Base-by-base conservation (phyloP, 2,113 vertebrate species). In the Urocitellus parryii region DNA sequence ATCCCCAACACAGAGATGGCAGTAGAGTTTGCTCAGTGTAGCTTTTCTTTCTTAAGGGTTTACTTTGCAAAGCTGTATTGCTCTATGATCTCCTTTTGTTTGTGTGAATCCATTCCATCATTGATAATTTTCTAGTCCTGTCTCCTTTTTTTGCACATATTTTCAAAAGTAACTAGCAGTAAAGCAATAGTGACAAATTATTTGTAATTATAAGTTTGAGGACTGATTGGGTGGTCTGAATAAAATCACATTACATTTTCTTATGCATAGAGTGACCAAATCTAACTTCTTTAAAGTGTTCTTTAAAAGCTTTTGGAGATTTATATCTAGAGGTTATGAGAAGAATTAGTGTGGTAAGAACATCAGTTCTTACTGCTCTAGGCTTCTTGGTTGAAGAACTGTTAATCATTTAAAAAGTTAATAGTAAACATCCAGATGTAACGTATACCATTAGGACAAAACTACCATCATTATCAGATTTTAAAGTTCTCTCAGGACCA, bases 21-120 rank as follows among this genome's bases (percentile, higher is more conserved):
- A 90, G 90, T 83, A 91, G 96, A 96, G 97, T 98, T 98, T 97
- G 97, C 98, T 98, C 96, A 91, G 32, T 80, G 70, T 94, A 74
- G 61, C 94, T 96, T 97, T 87, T 94, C 56, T 97, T 97, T 96
- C 98, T 97, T 91, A 90, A 45, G 96, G 96, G 94, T 97, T 98
- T 97, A 94, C 97, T 98, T 97, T 97, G 80, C 96, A 96, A 96
- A 94, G 74, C 94, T 95, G 39, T 92, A 93, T 95, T 93, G 78
- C 86, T 98, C 97, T 90, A 37, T 85, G 78, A 96, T 53, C 95
- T 96, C 90, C 91, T 96, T 68, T 90, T 94, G 92, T 81, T 34
- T 90, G 96, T 95, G 91, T 94, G 76, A 98, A 92, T 97, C 79
- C 65, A 86, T 96, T 82, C 85, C 0, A 0, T 94, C 83, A 94